Conservation (phyloP, 2,113 vertebrate species). For the Euleptes europaea region DNA sequence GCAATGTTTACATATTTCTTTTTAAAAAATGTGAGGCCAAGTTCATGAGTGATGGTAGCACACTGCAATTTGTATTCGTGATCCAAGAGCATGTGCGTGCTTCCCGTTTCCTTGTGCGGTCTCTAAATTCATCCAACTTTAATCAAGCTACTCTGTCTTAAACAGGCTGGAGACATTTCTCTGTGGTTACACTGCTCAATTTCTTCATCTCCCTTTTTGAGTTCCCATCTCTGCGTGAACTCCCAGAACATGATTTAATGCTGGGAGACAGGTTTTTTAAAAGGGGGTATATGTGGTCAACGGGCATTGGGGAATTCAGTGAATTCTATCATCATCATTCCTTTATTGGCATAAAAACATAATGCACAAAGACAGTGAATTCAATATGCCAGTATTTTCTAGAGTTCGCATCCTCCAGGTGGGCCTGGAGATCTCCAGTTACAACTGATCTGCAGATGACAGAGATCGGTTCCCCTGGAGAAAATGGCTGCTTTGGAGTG, state of each 20-base stretch:
- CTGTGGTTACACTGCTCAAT: not conserved
- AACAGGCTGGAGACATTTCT: not conserved
- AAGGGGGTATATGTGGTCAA: not conserved
- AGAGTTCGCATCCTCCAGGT: no score
- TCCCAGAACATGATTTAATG: not conserved
- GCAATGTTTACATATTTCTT: not conserved
- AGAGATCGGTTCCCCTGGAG: no score
- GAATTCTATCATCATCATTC: no score
- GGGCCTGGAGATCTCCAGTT: no score
- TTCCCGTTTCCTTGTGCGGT: constrained; percentile 29
- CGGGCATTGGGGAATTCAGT: no score
- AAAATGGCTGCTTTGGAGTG: no score
- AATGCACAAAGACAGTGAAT: no score
- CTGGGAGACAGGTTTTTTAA: not conserved
- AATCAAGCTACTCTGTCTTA: not conserved
- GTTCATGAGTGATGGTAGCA: constrained; percentile 46
- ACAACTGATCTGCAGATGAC: no score
- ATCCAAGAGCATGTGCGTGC: constrained; percentile 27
- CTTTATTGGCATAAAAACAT: no score
- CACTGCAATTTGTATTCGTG: constrained; percentile 58
- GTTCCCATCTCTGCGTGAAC: not conserved
- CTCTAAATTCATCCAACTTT: not conserved
- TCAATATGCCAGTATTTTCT: no score
- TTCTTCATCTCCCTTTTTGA: not conserved
- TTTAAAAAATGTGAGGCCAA: constrained; percentile 52